Percentiles rank a stretch among this genome's conserved stretches.
Evolutionary conservation across 2,888 invertebrate species (phyloP).

Genomic region (Acleris cristana): DNA sequence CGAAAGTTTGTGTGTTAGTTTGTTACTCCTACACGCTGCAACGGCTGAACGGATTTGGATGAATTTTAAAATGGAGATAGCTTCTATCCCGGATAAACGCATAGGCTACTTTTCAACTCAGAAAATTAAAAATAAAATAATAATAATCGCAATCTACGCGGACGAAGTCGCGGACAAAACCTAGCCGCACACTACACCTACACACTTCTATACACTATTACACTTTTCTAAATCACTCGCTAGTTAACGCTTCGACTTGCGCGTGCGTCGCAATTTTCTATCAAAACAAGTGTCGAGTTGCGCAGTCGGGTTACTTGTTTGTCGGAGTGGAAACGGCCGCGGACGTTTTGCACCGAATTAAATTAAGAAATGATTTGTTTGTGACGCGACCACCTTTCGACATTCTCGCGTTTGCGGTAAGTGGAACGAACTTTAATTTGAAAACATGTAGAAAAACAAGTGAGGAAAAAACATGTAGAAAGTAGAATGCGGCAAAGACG

Average conservation of each 20-base stretch:
- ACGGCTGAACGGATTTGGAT: too few relatives aligned
- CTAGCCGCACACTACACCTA: too few relatives aligned
- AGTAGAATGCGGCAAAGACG: too few relatives aligned
- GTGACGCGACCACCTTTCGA: slow-evolving; percentile 16
- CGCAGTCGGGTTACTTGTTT: slow-evolving; percentile 39
- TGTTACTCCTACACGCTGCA: too few relatives aligned
- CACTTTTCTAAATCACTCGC: background rate
- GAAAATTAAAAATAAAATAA: too few relatives aligned
- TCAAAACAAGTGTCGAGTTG: slow-evolving; percentile 47
- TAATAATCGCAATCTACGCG: too few relatives aligned
- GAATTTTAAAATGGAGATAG: too few relatives aligned
- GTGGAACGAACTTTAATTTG: slow-evolving; percentile 18
- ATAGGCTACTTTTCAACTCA: too few relatives aligned
- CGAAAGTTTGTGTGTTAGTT: too few relatives aligned
- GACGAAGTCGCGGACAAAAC: too few relatives aligned
- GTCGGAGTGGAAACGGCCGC: slow-evolving; percentile 31
- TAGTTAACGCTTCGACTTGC: background rate
- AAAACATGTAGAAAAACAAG: background rate
- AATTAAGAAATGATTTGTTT: slow-evolving; percentile 34
- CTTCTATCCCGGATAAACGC: too few relatives aligned
- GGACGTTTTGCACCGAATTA: slow-evolving; percentile 15
- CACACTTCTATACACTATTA: too few relatives aligned
- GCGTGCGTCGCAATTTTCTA: slow-evolving; percentile 37
- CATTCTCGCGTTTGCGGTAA: background rate
- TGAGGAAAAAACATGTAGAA: background rate